Base-by-base conservation (phyloP, 2,888 invertebrate species). In the Sialis fuliginosa region DNA sequence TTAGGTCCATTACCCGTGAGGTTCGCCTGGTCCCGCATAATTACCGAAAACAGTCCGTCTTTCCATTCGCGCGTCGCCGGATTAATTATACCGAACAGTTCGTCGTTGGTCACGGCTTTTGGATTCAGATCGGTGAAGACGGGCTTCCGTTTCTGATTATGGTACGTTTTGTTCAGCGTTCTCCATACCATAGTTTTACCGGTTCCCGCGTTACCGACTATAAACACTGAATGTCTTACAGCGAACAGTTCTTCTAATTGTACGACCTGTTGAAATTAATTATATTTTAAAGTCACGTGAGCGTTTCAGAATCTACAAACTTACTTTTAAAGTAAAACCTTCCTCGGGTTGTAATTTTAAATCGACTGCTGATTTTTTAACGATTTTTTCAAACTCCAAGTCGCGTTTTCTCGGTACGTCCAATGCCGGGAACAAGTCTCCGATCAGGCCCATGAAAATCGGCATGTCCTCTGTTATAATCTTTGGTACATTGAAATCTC, bases 111-210 rank as follows among this genome's bases (percentile, higher is more conserved):
- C 6, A 95, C 93, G 8, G 92, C 92, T 63, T 95, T 93, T 0
- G 95, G 93, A 62, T 93, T 91, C n/a, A 95, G 69, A 62, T 95
- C 95, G 57, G 86, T 84, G 54, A 79, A 90, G 52, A 78, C 68
- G 0, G 93, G 93, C 59, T 87, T 90, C 48, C 74, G 63, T 60
- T 86, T 87, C 54, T 84, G 71, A 68, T 90, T 87, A 45, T 70
- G 63, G 62, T 93, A 90, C 0, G 92, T 91, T 56, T 74, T 79
- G 58, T 81, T 76, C 2, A 95, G 69, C 1, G 91, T 89, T 61
- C 87, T 89, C 92, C 93, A 95, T 1, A 95, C 86, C 72, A 85
- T 81, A 0, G 85, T 79, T 63, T 93, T 95, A 9, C 95, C 95
- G 4, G 91, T 90, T 4, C 95, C 95, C 34, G 91, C 81, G 59